Conservation (phyloP, 2,797 vertebrate species). For the Emys orbicularis region DNA sequence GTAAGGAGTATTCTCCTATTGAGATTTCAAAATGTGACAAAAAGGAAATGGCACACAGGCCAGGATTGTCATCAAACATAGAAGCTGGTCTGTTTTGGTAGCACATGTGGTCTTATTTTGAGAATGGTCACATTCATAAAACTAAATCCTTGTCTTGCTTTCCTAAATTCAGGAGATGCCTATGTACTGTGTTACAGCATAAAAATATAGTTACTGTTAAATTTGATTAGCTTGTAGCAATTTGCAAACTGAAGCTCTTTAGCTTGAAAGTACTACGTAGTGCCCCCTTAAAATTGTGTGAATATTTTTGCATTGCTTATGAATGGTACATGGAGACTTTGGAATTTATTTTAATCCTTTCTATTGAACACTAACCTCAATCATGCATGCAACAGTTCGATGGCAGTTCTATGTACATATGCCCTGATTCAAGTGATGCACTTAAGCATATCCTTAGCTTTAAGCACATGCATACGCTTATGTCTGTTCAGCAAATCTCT, state of each 20-base stretch:
- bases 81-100: not conserved
- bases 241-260: not conserved
- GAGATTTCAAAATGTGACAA: not conserved
- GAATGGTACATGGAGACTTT: not conserved
- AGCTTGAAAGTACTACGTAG: not conserved
- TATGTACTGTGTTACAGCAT: accelerated
- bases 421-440: not conserved
- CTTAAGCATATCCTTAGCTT: not conserved
- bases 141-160: not conserved
- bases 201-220: not conserved
- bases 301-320: not conserved
- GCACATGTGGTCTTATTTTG: not conserved
- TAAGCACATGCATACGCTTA: not conserved
- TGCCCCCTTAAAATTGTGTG: accelerated
- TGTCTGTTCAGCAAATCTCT: not conserved
- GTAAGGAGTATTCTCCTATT: not conserved
- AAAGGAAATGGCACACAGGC: not conserved
- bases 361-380: not conserved
- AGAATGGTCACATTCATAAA: not conserved
- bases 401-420: not conserved
- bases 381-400: not conserved
- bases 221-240: not conserved
- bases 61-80: not conserved
- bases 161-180: not conserved
- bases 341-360: not conserved